Percentiles rank a stretch among this genome's conserved stretches.
Conservation (phyloP, 2,113 vertebrate species). For the Cinclus mexicanus region DNA sequence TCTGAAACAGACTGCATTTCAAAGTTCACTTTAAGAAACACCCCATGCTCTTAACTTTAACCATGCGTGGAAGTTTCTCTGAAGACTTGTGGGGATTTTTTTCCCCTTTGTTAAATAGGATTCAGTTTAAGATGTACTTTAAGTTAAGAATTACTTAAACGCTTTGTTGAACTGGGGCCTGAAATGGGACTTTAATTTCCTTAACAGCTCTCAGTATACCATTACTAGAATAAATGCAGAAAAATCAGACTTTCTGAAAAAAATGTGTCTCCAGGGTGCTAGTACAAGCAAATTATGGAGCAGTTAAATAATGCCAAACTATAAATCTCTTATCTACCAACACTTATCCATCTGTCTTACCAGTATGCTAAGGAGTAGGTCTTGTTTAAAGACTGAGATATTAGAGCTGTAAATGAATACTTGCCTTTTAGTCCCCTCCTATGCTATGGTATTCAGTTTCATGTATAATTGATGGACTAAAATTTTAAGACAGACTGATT, state of each 20-base stretch:
- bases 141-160: slow-evolving; percentile 40
- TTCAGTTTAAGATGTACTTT: not conserved
- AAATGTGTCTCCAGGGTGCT: slow-evolving; percentile 9
- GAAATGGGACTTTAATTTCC: slow-evolving; percentile 61
- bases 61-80: not conserved
- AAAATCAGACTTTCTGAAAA: slow-evolving; percentile 49
- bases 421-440: not conserved
- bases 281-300: slow-evolving; percentile 26
- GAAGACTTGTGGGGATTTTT: not conserved
- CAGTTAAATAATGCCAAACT: slow-evolving; percentile 46
- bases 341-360: slow-evolving; percentile 28
- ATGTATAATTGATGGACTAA: slow-evolving; percentile 62
- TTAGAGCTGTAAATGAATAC: slow-evolving; percentile 15
- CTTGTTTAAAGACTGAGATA: slow-evolving; percentile 40
- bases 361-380: not conserved
- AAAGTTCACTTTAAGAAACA: not conserved
- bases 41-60: not conserved
- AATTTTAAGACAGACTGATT: slow-evolving; percentile 65
- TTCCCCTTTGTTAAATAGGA: not conserved
- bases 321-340: slow-evolving; percentile 46
- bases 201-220: slow-evolving; percentile 20
- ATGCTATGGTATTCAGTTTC: slow-evolving; percentile 49
- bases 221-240: slow-evolving; percentile 20
- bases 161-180: slow-evolving; percentile 42
- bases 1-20: not conserved